Percentiles rank a stretch among this genome's conserved stretches.
Conservation (phyloP, 2,888 invertebrate genomes). For the Seira ritae region DNA sequence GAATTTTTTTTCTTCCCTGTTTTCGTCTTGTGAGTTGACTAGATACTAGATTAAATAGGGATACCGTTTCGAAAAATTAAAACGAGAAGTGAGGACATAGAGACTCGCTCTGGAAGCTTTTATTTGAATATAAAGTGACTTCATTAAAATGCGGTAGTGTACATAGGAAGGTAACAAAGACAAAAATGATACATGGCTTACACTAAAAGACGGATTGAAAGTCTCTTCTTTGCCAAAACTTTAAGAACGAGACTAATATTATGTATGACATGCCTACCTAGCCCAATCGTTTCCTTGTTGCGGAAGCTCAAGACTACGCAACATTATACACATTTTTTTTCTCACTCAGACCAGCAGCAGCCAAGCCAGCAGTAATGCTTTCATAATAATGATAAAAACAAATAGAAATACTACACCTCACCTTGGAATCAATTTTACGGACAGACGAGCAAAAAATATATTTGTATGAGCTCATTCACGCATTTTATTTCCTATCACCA, state of each 20-base stretch:
- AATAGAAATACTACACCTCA: conserved; percentile 30
- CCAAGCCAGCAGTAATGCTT: too few relatives aligned
- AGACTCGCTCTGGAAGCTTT: too few relatives aligned
- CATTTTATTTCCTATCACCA: conserved; percentile 15
- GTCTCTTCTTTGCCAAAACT: too few relatives aligned
- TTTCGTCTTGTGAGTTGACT: too few relatives aligned
- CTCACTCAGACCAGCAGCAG: too few relatives aligned
- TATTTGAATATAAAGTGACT: too few relatives aligned
- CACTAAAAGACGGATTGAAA: background rate
- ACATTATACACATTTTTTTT: background rate
- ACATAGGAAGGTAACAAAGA: background rate
- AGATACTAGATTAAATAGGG: too few relatives aligned
- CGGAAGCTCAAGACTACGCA: conserved; percentile 48
- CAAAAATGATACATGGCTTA: background rate
- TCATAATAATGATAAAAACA: background rate
- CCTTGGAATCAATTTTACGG: conserved; percentile 62
- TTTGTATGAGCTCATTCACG: conserved; percentile 32
- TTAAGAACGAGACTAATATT: too few relatives aligned
- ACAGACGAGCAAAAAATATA: conserved; percentile 32
- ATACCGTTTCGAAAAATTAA: too few relatives aligned
- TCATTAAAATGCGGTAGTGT: too few relatives aligned
- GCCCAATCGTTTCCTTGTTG: conserved; percentile 57
- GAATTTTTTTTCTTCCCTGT: background rate
- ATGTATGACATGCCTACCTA: too few relatives aligned
- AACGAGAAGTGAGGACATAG: too few relatives aligned